A percentile compares a stretch with the other conserved stretches of the same genome.
Conservation (phyloP, 2,888 invertebrate species). For the Platerodrilus igneus region DNA sequence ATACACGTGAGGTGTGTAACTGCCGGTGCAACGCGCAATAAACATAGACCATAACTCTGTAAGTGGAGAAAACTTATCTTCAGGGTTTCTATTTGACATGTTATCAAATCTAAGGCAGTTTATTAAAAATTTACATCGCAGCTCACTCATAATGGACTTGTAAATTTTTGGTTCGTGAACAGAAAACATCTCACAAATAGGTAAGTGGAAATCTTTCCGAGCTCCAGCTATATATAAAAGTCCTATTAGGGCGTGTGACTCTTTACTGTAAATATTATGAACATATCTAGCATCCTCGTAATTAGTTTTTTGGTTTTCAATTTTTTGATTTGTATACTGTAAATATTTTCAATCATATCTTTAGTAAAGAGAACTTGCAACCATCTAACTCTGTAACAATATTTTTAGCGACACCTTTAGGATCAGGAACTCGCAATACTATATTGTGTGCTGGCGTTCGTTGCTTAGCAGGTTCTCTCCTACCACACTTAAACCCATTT, state of each 20-base stretch:
- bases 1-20: slow-evolving; percentile 21
- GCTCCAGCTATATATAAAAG: slow-evolving; percentile 5
- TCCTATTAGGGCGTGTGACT: neutral
- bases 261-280: neutral
- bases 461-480: neutral
- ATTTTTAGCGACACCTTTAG: neutral
- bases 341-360: neutral
- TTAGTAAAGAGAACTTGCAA: neutral
- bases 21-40: slow-evolving; percentile 16
- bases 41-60: slow-evolving; percentile 20
- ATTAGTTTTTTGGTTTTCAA: slow-evolving; percentile 1
- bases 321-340: slow-evolving; percentile 6
- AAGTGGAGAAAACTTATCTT: slow-evolving; percentile 23
- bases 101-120: slow-evolving; percentile 18
- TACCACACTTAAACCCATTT: neutral
- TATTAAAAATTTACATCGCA: slow-evolving; percentile 1
- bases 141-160: neutral
- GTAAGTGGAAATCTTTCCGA: slow-evolving; percentile 6
- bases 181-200: no score
- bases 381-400: neutral
- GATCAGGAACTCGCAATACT: no score
- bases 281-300: slow-evolving; percentile 1
- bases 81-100: slow-evolving; percentile 12
- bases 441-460: no score
- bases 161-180: neutral